phyloP scores from a whole-genome alignment of 2,113 vertebrate genomes.

The Aptenodytes forsteri region DNA sequence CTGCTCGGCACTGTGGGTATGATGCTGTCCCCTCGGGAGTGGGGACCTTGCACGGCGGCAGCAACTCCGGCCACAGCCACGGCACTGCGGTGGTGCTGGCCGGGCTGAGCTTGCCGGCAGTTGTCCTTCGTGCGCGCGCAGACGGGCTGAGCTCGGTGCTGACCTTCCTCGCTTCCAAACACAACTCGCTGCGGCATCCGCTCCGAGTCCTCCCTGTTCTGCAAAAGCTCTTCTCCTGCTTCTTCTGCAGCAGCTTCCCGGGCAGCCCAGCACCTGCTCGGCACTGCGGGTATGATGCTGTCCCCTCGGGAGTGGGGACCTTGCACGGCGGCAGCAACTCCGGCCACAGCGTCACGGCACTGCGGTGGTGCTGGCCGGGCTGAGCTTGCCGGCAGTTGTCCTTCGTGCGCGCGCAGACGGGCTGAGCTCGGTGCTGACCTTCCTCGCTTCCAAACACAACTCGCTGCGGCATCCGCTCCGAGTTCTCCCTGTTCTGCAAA shows the following conservation, averaged over 20 bases:
- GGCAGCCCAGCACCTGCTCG: neutral
- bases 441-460: neutral
- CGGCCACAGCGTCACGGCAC: rapidly evolving
- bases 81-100: neutral
- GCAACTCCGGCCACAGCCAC: too few relatives aligned
- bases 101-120: neutral
- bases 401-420: neutral
- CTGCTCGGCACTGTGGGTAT: neutral
- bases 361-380: neutral
- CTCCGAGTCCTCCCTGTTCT: neutral
- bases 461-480: too few relatives aligned
- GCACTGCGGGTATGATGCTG: rapidly evolving
- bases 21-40: rapidly evolving
- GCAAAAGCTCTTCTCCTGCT: neutral
- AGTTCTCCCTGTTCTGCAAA: neutral
- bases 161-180: neutral
- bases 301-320: neutral
- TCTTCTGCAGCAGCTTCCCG: neutral
- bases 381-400: too few relatives aligned
- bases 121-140: neutral
- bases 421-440: neutral
- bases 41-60: too few relatives aligned
- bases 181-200: too few relatives aligned
- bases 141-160: neutral
- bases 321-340: rapidly evolving